A percentile compares a stretch with the other conserved stretches of the same genome.
These are phyloP conservation scores for Diorhabda sublineata DNA, from an alignment of 1,140 invertebrate genomes.

Conservation along the genomic window DNA sequence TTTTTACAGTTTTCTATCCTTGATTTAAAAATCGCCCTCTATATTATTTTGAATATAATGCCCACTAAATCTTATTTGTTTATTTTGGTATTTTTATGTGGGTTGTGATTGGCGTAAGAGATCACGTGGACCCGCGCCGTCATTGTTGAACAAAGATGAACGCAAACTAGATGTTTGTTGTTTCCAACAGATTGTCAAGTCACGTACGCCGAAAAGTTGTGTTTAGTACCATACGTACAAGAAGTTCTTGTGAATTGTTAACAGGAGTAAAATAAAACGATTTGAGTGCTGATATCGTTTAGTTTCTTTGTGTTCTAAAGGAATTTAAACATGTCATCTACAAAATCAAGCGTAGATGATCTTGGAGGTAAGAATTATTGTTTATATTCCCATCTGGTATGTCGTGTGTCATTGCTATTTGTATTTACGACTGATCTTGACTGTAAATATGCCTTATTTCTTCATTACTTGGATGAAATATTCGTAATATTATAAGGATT, in stretches of 20 bases:
- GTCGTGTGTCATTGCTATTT: constrained; percentile 27
- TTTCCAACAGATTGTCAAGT: constrained; percentile 20
- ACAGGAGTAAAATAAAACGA: background rate
- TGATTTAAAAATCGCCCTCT: too few relatives aligned
- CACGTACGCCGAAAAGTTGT: constrained; percentile 25
- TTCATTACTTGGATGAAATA: background rate
- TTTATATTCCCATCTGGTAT: constrained; percentile 39
- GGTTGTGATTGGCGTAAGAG: constrained; percentile 10
- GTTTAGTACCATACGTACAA: constrained; percentile 4
- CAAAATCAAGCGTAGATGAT: constrained; percentile 45
- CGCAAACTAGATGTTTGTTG: constrained; percentile 26
- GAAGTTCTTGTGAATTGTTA: constrained; percentile 16
- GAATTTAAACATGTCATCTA: constrained; percentile 41
- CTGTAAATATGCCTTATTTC: background rate
- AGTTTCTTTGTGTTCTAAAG: constrained; percentile 18
- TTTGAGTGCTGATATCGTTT: constrained; percentile 2
- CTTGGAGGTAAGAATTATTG: constrained; percentile 42
- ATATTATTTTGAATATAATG: background rate
- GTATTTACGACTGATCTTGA: constrained; percentile 16
- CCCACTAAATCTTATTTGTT: background rate
- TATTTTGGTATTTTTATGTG: constrained; percentile 9
- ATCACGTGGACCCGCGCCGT: background rate
- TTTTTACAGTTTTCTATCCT: too few relatives aligned
- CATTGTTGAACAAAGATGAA: constrained; percentile 18
- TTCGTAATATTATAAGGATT: too few relatives aligned